Evolutionary conservation across 2,113 vertebrate genomes (phyloP).

Genomic region (Psilopsiagon aurifrons): DNA sequence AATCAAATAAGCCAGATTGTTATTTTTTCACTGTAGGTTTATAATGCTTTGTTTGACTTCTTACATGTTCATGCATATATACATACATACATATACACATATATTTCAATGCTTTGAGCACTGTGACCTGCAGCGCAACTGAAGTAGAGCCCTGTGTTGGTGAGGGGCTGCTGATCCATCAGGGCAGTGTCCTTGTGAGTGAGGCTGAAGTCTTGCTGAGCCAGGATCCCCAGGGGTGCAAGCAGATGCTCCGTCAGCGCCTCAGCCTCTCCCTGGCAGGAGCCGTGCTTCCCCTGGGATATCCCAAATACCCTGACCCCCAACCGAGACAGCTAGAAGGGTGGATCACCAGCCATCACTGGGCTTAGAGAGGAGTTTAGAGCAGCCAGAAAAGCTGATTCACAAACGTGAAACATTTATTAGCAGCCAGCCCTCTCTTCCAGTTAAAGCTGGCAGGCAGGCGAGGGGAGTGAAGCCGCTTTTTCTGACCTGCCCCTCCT

Average conservation of each 20-base stretch:
- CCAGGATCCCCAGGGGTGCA: fast-evolving
- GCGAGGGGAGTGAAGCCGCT: background rate
- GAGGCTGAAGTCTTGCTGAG: background rate
- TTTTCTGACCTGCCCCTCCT: background rate
- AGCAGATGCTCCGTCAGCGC: fast-evolving
- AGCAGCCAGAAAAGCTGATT: background rate
- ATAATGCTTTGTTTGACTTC: constrained; percentile 35
- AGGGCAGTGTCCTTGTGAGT: background rate
- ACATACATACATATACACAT: background rate
- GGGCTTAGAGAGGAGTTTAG: background rate
- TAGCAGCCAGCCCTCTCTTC: background rate
- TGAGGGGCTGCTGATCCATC: background rate
- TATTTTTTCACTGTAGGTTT: constrained; percentile 6
- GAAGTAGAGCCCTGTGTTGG: background rate
- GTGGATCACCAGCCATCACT: background rate
- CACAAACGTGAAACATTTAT: background rate
- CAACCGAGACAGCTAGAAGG: fast-evolving
- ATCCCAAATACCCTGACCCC: background rate
- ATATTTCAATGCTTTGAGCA: background rate
- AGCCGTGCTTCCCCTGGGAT: background rate
- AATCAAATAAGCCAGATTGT: background rate
- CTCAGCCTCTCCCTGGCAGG: fast-evolving
- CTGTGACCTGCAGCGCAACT: background rate
- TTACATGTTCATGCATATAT: fast-evolving
- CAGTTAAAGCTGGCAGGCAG: background rate